These are phyloP conservation scores for Amblyjoppa fuscipennis DNA, from an alignment of 2,888 invertebrate genomes.

Conservation along the genomic window DNA sequence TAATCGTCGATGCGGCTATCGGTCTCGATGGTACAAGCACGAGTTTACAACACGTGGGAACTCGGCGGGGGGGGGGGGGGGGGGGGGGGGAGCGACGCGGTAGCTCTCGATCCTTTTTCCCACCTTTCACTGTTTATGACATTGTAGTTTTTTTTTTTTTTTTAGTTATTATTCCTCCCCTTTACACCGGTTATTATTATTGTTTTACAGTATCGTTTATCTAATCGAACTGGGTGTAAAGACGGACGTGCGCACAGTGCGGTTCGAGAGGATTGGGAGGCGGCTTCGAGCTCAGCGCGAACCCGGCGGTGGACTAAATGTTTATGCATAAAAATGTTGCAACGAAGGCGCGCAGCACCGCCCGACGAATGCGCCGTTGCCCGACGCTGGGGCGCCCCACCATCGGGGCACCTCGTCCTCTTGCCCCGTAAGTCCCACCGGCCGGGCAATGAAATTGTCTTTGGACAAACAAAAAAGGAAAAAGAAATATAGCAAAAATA, in stretches of 20 bases:
- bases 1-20: neutral
- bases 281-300: conserved; percentile 72
- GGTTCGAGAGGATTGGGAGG: conserved; percentile 22
- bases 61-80: neutral
- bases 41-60: neutral
- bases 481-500: neutral
- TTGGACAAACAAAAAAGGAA: conserved; percentile 17
- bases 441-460: conserved; percentile 10
- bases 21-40: neutral
- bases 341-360: conserved; percentile 66
- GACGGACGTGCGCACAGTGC: conserved; percentile 28
- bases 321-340: conserved; percentile 79
- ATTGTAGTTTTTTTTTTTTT: neutral
- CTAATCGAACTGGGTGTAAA: neutral
- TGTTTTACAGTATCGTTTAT: neutral
- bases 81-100: neutral
- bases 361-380: conserved; percentile 37
- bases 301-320: conserved; percentile 78
- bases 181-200: neutral
- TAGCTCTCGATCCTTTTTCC: neutral
- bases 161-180: neutral
- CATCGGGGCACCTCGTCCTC: neutral
- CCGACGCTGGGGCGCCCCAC: conserved; percentile 19
- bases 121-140: conserved; percentile 7
- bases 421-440: conserved; percentile 22